Evolutionary conservation across 2,113 vertebrate genomes (phyloP), one percentile per base, ranked within the genome.

Genomic region (Sclerurus mexicanus): DNA sequence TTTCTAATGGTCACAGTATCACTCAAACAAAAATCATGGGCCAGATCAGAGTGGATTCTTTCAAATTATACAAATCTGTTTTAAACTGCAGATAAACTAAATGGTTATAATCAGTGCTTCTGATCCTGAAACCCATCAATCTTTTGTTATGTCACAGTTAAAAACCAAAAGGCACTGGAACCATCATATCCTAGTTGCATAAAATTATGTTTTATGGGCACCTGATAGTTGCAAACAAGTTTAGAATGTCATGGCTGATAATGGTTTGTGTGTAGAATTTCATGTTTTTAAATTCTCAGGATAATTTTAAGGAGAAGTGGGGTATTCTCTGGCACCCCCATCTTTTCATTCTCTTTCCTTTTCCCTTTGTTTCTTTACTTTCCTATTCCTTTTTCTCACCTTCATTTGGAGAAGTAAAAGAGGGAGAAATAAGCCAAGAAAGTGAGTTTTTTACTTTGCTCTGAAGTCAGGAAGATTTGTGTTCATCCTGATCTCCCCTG

Each of bases 401-500:
- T 68, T 76, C 16, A 25, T 85, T 87, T 76, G 42, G 59, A 76
- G 18, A 72, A 2, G 1, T 49, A 23, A 67, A 53, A 72, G 37
- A 73, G 31, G 17, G 52, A 75, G 15, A 91, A n/a, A 33, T 76
- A 76, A 87, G 25, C 20, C 63, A 72, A 89, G 28, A 53, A 72
- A 79, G 22, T 49, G 14, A 64, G 28, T 31, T 55, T 89, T 93
- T 75, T 25, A 23, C 50, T 79, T 68, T 58, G 23, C 37, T 85
- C 27, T 85, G 59, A 68, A 87, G 71, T 49, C n/a, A 50, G 66
- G 37, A 14, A 95, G 37, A 86, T 96, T 89, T 87, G 37, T 85
- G 31, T 59, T 77, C 64, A 52, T 74, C 60, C 55, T 73, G 81
- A 67, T 86, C 23, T 66, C 75, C 1, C 2, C 46, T 9, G 10